These are phyloP conservation scores for Acyrthosiphon pisum DNA, from an alignment of 1,140 invertebrate genomes.

Conservation along the genomic window DNA sequence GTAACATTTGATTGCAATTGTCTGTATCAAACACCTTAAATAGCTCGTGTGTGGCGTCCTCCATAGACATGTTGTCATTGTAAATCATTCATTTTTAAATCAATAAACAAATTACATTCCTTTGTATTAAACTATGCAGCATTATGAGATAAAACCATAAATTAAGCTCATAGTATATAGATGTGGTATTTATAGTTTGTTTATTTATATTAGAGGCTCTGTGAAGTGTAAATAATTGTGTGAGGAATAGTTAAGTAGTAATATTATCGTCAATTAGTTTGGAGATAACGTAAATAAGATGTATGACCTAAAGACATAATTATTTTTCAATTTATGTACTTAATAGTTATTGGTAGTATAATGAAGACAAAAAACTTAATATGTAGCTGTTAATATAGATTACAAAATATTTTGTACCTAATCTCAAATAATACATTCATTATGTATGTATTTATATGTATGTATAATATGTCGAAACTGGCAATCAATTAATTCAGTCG, in stretches of 20 bases:
- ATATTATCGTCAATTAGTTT: conserved; percentile 3
- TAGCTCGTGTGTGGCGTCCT: background rate
- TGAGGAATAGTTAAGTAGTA: background rate
- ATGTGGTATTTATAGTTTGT: background rate
- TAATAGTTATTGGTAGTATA: background rate
- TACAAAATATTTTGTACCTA: background rate
- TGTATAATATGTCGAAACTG: background rate
- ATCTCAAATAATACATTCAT: background rate
- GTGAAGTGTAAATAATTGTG: background rate
- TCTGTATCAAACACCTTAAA: too few species aligned
- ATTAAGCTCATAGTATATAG: background rate
- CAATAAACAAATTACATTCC: background rate
- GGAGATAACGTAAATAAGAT: background rate
- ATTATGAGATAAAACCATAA: background rate
- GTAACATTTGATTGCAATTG: too few species aligned
- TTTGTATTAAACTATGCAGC: background rate
- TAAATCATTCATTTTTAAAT: background rate
- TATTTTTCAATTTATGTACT: background rate
- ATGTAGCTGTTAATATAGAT: background rate
- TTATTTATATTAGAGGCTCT: background rate
- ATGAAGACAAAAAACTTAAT: background rate
- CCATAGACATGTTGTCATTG: too few species aligned
- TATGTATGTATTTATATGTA: background rate
- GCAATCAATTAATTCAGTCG: background rate
- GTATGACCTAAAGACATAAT: background rate